Conservation (phyloP, 1,140 invertebrate species). For the Orchesella cincta region DNA sequence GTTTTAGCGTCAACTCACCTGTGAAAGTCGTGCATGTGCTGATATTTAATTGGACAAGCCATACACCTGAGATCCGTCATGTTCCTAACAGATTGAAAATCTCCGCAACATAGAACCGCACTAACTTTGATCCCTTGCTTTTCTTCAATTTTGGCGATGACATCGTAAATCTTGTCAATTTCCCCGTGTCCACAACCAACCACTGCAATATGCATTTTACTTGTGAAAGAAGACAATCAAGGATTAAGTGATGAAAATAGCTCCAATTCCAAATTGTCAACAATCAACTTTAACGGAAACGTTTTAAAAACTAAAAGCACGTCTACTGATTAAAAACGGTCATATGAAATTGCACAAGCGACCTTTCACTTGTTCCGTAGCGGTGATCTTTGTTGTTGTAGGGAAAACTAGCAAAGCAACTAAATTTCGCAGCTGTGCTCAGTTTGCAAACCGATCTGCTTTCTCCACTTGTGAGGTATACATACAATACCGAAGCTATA, state of each 20-base stretch:
- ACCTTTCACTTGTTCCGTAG: no score
- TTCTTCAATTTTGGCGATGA: conserved; percentile 72
- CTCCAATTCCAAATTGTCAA: neutral
- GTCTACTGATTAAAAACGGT: no score
- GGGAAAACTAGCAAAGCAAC: no score
- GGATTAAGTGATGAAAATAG: neutral
- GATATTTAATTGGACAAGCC: conserved; percentile 92
- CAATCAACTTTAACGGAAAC: no score
- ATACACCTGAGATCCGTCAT: conserved; percentile 80
- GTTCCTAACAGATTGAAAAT: conserved; percentile 80
- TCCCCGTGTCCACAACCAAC: conserved; percentile 98
- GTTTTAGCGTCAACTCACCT: conserved; percentile 86
- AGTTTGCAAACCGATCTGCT: no score
- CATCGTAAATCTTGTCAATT: conserved; percentile 90
- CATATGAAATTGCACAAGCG: no score
- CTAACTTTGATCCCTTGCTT: conserved; percentile 75
- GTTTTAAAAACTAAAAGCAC: no score
- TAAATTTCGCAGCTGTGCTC: no score
- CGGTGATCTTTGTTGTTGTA: no score
- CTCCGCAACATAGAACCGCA: conserved; percentile 93
- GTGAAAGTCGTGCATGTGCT: conserved; percentile 89
- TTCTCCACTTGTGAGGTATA: no score
- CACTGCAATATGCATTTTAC: conserved; percentile 87
- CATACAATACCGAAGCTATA: no score
- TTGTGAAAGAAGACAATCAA: no score